Conservation (phyloP, 2,888 invertebrate genomes). For the Ganaspis brasiliensis region DNA sequence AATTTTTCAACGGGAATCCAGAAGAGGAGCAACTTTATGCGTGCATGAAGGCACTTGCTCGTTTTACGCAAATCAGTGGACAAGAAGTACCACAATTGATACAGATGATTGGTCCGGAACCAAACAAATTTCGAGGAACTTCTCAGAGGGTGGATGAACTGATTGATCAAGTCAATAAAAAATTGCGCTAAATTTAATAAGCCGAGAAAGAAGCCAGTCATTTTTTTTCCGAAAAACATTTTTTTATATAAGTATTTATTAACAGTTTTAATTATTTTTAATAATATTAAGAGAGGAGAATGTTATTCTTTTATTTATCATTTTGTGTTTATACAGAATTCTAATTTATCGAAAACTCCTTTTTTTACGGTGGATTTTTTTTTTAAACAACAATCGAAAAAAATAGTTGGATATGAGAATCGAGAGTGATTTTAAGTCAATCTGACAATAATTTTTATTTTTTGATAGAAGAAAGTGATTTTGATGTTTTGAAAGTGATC, state of each 20-base stretch:
- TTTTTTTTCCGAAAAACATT: background rate
- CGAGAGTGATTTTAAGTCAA: too few relatives aligned
- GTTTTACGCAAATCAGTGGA: constrained; percentile 88
- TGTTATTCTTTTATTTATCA: constrained; percentile 2
- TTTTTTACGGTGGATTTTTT: too few relatives aligned
- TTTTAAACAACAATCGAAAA: too few relatives aligned
- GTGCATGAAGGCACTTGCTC: constrained; percentile 89
- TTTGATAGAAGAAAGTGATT: too few relatives aligned
- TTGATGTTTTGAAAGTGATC: too few relatives aligned
- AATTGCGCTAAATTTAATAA: constrained; percentile 81
- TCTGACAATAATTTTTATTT: too few relatives aligned
- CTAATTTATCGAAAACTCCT: too few relatives aligned
- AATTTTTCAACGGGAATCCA: constrained; percentile 91
- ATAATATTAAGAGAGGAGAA: background rate
- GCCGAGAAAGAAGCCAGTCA: background rate
- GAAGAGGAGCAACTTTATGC: constrained; percentile 90
- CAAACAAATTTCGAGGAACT: constrained; percentile 90
- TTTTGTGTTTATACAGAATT: constrained; percentile 4
- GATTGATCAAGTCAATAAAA: constrained; percentile 88
- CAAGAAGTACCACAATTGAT: constrained; percentile 94
- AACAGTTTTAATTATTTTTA: constrained; percentile 4
- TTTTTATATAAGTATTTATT: constrained; percentile 40
- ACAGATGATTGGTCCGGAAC: constrained; percentile 95
- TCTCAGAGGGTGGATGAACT: constrained; percentile 91
- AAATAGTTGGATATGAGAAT: too few relatives aligned